Conservation (phyloP, 2,888 invertebrate species). For the Eurytoma californica region DNA sequence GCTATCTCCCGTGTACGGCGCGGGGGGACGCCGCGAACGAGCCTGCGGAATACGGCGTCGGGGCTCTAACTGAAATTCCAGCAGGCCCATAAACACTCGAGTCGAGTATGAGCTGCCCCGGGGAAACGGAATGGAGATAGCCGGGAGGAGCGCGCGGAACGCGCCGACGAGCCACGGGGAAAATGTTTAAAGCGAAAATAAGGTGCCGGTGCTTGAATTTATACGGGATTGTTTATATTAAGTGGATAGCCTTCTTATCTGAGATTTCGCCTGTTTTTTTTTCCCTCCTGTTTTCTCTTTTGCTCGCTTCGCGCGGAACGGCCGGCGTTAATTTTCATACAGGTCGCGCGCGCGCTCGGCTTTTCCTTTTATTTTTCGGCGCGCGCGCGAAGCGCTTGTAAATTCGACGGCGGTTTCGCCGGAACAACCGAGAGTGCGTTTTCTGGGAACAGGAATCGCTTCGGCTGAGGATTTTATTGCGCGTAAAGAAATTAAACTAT, state of each 20-base stretch:
- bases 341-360: background rate
- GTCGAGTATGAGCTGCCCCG: constrained; percentile 42
- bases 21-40: constrained; percentile 2
- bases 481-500: constrained; percentile 14
- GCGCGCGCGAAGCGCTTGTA: background rate
- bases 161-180: background rate
- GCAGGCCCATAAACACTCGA: constrained; percentile 57
- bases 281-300: too few relatives aligned
- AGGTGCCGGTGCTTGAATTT: constrained; percentile 22
- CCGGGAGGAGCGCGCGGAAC: background rate
- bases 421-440: background rate
- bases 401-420: background rate
- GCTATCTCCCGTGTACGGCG: constrained; percentile 61
- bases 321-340: background rate
- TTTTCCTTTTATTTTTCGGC: background rate
- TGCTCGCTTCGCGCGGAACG: too few relatives aligned
- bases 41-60: constrained; percentile 41
- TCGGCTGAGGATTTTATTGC: constrained; percentile 1
- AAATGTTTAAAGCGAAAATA: constrained; percentile 6
- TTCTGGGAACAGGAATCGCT: background rate
- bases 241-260: constrained; percentile 32
- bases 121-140: constrained; percentile 14
- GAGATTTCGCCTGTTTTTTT: background rate
- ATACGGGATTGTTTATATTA: constrained; percentile 47
- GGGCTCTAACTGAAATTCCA: constrained; percentile 67